phyloP scores from a whole-genome alignment of 1,140 invertebrate genomes.

The Lutraria rhynchaena region DNA sequence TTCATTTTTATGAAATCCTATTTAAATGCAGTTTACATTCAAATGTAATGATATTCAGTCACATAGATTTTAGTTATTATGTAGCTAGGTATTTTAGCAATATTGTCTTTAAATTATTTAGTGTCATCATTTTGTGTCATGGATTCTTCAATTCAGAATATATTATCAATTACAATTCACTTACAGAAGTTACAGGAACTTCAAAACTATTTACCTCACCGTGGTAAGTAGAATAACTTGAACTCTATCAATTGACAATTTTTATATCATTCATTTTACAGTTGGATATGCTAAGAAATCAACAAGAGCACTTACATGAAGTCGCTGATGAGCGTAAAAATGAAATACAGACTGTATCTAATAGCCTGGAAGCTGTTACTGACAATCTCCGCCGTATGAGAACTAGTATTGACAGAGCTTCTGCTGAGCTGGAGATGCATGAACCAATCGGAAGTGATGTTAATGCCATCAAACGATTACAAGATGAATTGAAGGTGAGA shows the following conservation, averaged over 20 bases:
- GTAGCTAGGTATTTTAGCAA: too few species aligned
- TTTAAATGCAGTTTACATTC: too few species aligned
- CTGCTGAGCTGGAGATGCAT: constrained; percentile 88
- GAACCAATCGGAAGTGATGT: constrained; percentile 95
- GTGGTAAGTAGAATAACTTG: too few species aligned
- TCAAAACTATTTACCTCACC: too few species aligned
- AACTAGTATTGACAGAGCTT: constrained; percentile 90
- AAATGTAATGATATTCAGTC: too few species aligned
- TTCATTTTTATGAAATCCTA: too few species aligned
- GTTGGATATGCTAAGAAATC: constrained; percentile 90
- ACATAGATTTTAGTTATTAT: too few species aligned
- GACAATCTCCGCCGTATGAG: constrained; percentile 70
- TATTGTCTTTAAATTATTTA: too few species aligned
- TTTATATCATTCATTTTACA: constrained; percentile 79
- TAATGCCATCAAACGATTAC: constrained; percentile 93
- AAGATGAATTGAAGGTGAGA: constrained; percentile 91
- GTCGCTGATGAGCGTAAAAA: constrained; percentile 89
- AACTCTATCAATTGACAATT: not conserved
- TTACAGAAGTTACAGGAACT: too few species aligned
- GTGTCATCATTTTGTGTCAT: too few species aligned
- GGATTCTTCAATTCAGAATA: too few species aligned
- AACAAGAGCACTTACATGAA: constrained; percentile 90
- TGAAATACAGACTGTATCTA: constrained; percentile 88
- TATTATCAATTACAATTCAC: too few species aligned
- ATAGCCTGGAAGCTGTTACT: constrained; percentile 92